Percentiles rank a stretch among this genome's conserved stretches.
Conservation (phyloP, 1,140 invertebrate genomes). For the Zaprionus kolodkinae region DNA sequence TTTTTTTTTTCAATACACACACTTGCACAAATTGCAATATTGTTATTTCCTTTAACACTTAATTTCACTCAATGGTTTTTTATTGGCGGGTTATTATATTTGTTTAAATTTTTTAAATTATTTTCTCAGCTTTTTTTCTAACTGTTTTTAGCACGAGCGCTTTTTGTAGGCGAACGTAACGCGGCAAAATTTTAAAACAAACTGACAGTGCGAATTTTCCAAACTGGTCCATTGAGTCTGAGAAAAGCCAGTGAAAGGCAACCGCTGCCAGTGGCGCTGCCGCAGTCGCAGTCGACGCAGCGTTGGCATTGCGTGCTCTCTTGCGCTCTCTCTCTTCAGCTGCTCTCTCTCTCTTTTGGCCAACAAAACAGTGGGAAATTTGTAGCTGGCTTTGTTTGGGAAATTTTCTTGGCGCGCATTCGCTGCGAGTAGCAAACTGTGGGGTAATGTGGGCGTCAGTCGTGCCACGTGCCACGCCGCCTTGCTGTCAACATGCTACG, state of each 20-base stretch:
- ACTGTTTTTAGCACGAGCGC: neutral
- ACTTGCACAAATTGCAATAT: slow-evolving; percentile 9
- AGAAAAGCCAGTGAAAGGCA: slow-evolving; percentile 70
- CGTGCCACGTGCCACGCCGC: slow-evolving; percentile 59
- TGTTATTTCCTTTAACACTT: neutral
- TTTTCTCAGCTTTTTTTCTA: slow-evolving; percentile 1
- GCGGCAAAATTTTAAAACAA: slow-evolving; percentile 80
- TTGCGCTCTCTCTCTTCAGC: slow-evolving; percentile 6
- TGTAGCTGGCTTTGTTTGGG: slow-evolving; percentile 65
- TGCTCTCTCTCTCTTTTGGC: slow-evolving; percentile 28
- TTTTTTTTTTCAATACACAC: neutral
- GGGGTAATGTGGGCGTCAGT: too few species aligned
- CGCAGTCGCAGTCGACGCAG: slow-evolving; percentile 28
- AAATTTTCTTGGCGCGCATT: slow-evolving; percentile 53
- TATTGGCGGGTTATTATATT: slow-evolving; percentile 22
- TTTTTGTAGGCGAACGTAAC: slow-evolving; percentile 53
- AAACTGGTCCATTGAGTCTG: slow-evolving; percentile 76
- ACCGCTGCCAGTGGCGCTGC: slow-evolving; percentile 26
- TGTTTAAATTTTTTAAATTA: slow-evolving; percentile 8
- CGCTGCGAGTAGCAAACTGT: neutral
- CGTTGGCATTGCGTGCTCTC: slow-evolving; percentile 1
- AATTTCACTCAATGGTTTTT: neutral
- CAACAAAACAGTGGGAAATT: slow-evolving; percentile 68
- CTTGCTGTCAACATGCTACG: slow-evolving; percentile 60
- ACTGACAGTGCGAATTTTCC: slow-evolving; percentile 80